phyloP scores from a whole-genome alignment of 1,140 invertebrate species.

The Samia ricini region DNA sequence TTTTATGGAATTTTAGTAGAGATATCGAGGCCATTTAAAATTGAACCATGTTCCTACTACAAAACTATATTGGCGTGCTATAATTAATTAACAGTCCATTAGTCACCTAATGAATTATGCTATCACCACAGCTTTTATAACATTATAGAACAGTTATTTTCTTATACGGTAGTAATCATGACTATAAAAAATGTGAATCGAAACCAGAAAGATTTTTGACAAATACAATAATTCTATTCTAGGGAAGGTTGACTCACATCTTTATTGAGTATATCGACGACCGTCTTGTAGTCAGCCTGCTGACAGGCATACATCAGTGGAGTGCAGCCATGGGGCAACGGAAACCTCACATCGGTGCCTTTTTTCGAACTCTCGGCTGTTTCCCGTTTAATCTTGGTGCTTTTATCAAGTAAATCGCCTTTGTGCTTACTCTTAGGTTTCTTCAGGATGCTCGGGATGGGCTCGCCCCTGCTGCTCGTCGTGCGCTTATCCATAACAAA shows the following conservation, averaged over 20 bases:
- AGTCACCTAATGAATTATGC: too few species aligned
- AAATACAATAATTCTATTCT: not conserved
- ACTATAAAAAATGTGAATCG: too few species aligned
- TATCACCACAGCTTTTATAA: too few species aligned
- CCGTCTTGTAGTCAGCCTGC: conserved; percentile 79
- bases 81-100: too few species aligned
- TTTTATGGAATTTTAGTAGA: too few species aligned
- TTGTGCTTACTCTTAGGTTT: conserved; percentile 54
- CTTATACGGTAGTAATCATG: too few species aligned
- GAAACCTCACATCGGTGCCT: conserved; percentile 50
- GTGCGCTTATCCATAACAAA: conserved; percentile 70
- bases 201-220: not conserved
- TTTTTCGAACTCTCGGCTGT: conserved; percentile 49
- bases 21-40: not conserved
- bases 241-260: conserved; percentile 57
- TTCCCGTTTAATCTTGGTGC: conserved; percentile 63
- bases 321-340: conserved; percentile 80
- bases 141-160: too few species aligned
- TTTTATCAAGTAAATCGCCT: conserved; percentile 64
- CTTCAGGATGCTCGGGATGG: conserved; percentile 68
- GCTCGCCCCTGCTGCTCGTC: conserved; percentile 55
- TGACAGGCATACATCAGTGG: conserved; percentile 94
- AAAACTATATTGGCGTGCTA: too few species aligned
- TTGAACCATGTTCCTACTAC: too few species aligned
- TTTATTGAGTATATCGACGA: conserved; percentile 71